Percentiles rank a stretch among this genome's conserved stretches.
Evolutionary conservation across 2,888 invertebrate species (phyloP).

Genomic region (Temnothorax ravouxi): DNA sequence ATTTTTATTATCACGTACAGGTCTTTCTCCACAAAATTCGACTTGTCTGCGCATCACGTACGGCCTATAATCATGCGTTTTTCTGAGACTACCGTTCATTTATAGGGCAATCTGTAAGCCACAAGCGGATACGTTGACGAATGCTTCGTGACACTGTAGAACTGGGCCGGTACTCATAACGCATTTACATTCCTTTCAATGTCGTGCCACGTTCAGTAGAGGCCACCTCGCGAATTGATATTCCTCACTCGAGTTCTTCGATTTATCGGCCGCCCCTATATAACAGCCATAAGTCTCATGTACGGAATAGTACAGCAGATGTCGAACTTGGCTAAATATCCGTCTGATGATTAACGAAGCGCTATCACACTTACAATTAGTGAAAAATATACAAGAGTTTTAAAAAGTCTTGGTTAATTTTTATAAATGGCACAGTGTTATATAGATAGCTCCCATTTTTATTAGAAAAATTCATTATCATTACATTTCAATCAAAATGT

Average conservation of each 20-base stretch:
- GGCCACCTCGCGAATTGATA: constrained; percentile 80
- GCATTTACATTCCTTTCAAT: constrained; percentile 85
- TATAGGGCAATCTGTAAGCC: constrained; percentile 77
- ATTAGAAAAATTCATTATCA: background rate
- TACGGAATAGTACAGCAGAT: constrained; percentile 64
- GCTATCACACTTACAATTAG: background rate
- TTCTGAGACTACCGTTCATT: constrained; percentile 63
- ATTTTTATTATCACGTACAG: constrained; percentile 40
- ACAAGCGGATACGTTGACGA: constrained; percentile 61
- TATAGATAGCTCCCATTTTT: background rate
- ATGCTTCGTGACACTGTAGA: constrained; percentile 71
- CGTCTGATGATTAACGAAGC: constrained; percentile 44
- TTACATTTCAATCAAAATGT: background rate
- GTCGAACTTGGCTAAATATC: constrained; percentile 53
- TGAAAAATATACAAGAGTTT: background rate
- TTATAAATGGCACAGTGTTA: background rate
- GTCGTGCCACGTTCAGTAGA: constrained; percentile 82
- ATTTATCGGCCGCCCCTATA: constrained; percentile 80
- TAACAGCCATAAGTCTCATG: constrained; percentile 73
- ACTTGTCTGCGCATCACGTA: constrained; percentile 65
- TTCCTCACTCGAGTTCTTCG: constrained; percentile 79
- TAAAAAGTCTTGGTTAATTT: background rate
- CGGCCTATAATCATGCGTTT: constrained; percentile 60
- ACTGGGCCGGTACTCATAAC: constrained; percentile 81
- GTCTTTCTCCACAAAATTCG: constrained; percentile 55